Percentiles rank a stretch among this genome's conserved stretches.
These are phyloP conservation scores for Lasioglossum zephyrum DNA, from an alignment of 2,888 invertebrate species.

Conservation along the genomic window DNA sequence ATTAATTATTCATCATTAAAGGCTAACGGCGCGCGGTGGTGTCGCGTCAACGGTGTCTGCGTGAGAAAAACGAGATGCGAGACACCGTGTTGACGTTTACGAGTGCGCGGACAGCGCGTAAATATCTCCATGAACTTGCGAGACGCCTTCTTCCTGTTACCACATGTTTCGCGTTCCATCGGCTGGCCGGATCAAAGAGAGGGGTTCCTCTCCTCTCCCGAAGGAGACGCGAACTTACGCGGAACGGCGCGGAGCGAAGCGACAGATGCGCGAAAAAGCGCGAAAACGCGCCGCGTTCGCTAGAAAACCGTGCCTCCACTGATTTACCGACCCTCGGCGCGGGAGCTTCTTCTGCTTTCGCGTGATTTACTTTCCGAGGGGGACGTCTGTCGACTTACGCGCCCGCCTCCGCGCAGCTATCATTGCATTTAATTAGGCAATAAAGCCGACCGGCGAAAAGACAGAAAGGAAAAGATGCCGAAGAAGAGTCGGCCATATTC, in stretches of 20 bases:
- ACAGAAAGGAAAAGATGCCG: neutral
- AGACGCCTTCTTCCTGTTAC: slow-evolving; percentile 70
- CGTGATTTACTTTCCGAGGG: slow-evolving; percentile 36
- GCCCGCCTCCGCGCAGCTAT: neutral
- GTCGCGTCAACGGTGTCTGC: slow-evolving; percentile 56
- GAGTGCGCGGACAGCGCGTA: slow-evolving; percentile 77
- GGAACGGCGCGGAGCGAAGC: neutral
- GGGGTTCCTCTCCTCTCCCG: neutral
- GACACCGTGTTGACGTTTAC: slow-evolving; percentile 74
- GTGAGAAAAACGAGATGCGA: slow-evolving; percentile 67
- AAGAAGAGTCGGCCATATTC: neutral
- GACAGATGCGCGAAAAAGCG: slow-evolving; percentile 24
- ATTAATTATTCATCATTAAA: slow-evolving; percentile 75
- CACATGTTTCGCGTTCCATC: slow-evolving; percentile 60
- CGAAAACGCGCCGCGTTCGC: neutral
- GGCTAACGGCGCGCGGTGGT: slow-evolving; percentile 56
- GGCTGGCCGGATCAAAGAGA: slow-evolving; percentile 45
- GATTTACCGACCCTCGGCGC: slow-evolving; percentile 37
- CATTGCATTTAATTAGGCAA: slow-evolving; percentile 30
- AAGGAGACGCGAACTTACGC: neutral
- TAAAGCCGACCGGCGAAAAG: neutral
- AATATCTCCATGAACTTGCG: slow-evolving; percentile 77
- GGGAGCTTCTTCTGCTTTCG: slow-evolving; percentile 8
- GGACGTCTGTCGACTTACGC: neutral
- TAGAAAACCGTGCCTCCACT: slow-evolving; percentile 2